Base-by-base conservation (phyloP, 1,140 invertebrate species). In the Andricus grossulariae region DNA sequence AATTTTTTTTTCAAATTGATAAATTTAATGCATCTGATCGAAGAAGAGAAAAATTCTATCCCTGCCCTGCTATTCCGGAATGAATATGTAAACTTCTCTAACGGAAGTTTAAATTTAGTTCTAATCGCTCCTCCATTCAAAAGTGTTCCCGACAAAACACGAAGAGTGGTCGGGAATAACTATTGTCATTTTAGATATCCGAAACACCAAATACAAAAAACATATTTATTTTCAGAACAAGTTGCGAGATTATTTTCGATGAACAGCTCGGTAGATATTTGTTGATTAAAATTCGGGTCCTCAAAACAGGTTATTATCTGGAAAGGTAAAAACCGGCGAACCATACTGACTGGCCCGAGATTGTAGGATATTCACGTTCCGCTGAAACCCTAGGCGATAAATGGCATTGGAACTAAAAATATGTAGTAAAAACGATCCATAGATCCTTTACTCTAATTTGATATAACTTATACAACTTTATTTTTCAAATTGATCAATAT, bases 141-240 rank as follows among this genome's bases (percentile, higher is more conserved):
- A 66, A 66, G 32, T 66, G 60, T 32, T 32, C 39, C 57, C 32
- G 60, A 66, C 60, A 66, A 66, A 66, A 66, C 60, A 66, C 60
- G 60, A 25, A 66, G 60, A 66, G 60, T 66, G 60, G 13, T 66
- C 60, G 39, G 45, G 60, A 66, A 66, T 66, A 11, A 45, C 39
- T 39, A 66, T 39, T 66, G 60, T 39, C 60, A 32, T 66, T 66
- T 66, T 66, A 66, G 39, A 45, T 66, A 66, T 66, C 60, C 39
- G 32, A 66, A 66, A 66, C 32, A 66, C 39, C 60, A 66, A 45
- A 39, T 32, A 39, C 25, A 66, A 66, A 45, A 39, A 16, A 39
- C 25, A 66, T 66, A 39, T 66, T 25, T 32, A 66, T 39, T 32
- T 66, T 16, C 13, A 66, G 39, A 66, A 66, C 39, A 39, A 39